Evolutionary conservation across 2,797 vertebrate genomes (phyloP).

Genomic region (Merluccius polli): DNA sequence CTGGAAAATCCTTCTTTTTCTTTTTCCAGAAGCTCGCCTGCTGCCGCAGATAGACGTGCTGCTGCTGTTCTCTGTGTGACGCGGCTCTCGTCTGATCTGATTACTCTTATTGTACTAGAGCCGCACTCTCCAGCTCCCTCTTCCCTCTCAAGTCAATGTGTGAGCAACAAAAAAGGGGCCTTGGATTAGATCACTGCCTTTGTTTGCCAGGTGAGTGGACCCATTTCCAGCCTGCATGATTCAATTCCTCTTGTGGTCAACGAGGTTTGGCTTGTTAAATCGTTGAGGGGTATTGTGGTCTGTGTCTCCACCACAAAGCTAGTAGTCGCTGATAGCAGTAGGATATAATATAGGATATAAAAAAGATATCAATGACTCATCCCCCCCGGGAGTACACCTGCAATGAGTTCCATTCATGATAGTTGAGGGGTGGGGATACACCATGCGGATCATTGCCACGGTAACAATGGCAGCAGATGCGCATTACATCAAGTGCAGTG

Average conservation of each 20-base stretch:
- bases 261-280: conserved; percentile 22
- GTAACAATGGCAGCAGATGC: conserved; percentile 35
- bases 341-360: conserved; percentile 30
- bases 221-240: conserved; percentile 32
- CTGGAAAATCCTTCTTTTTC: background rate
- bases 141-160: conserved; percentile 44
- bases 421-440: conserved; percentile 10
- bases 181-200: conserved; percentile 55
- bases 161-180: conserved; percentile 36
- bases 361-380: conserved; percentile 41
- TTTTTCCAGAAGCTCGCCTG: conserved; percentile 26
- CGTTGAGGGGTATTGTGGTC: background rate
- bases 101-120: conserved; percentile 54
- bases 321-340: conserved; percentile 16
- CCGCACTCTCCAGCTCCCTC: conserved; percentile 22
- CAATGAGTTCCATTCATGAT: conserved; percentile 37
- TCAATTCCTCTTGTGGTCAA: conserved; percentile 26
- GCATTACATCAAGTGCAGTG: conserved; percentile 35
- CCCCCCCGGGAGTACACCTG: conserved; percentile 26
- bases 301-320: conserved; percentile 7
- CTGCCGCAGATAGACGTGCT: conserved; percentile 49
- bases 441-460: conserved; percentile 56
- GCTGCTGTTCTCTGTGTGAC: conserved; percentile 55
- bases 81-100: conserved; percentile 58
- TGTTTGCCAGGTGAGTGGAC: conserved; percentile 50